Evolutionary conservation across 2,797 vertebrate species (phyloP).

Genomic region (Martes flavigula): DNA sequence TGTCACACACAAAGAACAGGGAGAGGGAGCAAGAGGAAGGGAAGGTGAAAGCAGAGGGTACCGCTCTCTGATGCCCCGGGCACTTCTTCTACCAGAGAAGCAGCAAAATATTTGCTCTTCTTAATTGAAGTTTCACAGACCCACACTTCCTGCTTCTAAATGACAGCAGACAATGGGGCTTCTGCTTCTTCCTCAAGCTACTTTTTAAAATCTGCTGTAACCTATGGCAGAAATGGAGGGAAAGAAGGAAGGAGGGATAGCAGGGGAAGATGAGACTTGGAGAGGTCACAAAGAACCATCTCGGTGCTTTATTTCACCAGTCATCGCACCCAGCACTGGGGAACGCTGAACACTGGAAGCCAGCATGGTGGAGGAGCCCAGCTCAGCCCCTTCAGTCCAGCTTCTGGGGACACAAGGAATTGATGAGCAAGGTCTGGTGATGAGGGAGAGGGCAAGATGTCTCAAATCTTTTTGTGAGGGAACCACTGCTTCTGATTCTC

Average conservation of each 20-base stretch:
- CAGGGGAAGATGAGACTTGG: background rate
- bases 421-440: background rate
- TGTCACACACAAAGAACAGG: background rate
- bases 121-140: background rate
- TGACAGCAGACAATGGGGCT: background rate
- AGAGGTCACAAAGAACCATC: background rate
- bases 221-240: background rate
- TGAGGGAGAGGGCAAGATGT: background rate
- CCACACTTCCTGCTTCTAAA: background rate
- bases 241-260: background rate
- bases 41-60: background rate
- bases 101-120: background rate
- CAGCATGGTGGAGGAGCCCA: background rate
- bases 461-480: background rate
- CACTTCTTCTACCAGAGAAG: background rate
- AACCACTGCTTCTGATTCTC: background rate
- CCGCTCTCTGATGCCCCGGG: background rate
- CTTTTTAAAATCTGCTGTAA: background rate
- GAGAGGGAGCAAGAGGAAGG: too few species aligned
- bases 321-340: background rate
- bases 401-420: slow-evolving; percentile 43
- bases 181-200: background rate
- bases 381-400: background rate
- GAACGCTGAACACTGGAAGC: background rate
- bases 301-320: background rate